phyloP scores from a whole-genome alignment of 1,140 invertebrate genomes.

The Phymastichus coffea region DNA sequence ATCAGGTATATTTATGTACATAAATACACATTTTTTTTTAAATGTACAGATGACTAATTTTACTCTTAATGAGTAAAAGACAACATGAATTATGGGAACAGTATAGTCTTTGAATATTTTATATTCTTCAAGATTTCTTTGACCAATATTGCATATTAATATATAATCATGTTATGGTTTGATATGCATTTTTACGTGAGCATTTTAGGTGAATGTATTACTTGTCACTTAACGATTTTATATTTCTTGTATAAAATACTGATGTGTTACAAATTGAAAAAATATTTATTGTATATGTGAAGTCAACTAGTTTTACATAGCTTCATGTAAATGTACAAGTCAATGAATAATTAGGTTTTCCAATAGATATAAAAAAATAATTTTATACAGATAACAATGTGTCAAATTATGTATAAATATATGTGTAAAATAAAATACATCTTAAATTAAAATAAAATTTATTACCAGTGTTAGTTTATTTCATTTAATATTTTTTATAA shows the following conservation, averaged over 20 bases:
- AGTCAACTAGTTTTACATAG: slow-evolving; percentile 17
- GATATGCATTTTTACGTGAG: slow-evolving; percentile 10
- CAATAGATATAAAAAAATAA: not conserved
- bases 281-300: slow-evolving; percentile 5
- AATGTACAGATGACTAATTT: slow-evolving; percentile 18
- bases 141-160: not conserved
- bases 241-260: slow-evolving; percentile 1
- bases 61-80: slow-evolving; percentile 27
- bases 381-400: slow-evolving; percentile 22
- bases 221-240: not conserved
- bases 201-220: slow-evolving; percentile 7
- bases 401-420: slow-evolving; percentile 26
- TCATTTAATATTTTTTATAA: slow-evolving; percentile 29
- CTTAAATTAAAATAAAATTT: slow-evolving; percentile 19
- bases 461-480: slow-evolving; percentile 22
- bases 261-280: slow-evolving; percentile 5
- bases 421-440: slow-evolving; percentile 22
- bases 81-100: slow-evolving; percentile 8
- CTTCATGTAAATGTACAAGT: slow-evolving; percentile 4
- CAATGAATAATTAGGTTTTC: not conserved
- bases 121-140: slow-evolving; percentile 4
- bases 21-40: slow-evolving; percentile 24
- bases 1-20: slow-evolving; percentile 15
- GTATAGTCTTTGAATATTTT: slow-evolving; percentile 20
- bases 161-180: slow-evolving; percentile 13